A percentile compares a stretch with the other conserved stretches of the same genome.
Evolutionary conservation across 2,113 vertebrate genomes (phyloP).

Genomic region (Sialia sialis): DNA sequence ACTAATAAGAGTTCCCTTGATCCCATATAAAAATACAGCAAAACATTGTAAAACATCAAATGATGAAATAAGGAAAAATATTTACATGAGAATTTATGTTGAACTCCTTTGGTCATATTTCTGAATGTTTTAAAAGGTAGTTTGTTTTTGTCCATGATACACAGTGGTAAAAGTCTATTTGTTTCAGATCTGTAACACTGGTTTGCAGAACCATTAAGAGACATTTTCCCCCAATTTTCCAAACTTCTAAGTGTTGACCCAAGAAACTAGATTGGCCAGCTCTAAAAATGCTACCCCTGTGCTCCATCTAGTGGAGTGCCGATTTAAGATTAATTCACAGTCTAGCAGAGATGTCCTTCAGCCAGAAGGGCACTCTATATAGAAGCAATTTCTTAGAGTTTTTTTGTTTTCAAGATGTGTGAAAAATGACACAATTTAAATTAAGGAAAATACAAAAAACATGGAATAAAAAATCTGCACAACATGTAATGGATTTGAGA

Average conservation of each 20-base stretch:
- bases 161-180: not conserved
- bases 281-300: slow-evolving; percentile 67
- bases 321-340: slow-evolving; percentile 16
- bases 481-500: not conserved
- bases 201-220: not conserved
- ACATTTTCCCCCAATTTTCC: not conserved
- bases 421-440: not conserved
- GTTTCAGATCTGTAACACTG: not conserved
- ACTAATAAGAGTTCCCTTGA: not conserved
- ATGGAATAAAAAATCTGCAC: not conserved
- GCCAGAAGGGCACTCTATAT: not conserved
- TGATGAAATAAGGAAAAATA: not conserved
- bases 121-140: not conserved
- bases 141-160: not conserved
- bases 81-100: not conserved
- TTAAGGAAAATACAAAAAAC: not conserved
- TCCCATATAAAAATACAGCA: not conserved
- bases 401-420: not conserved
- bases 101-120: not conserved
- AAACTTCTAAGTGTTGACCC: not conserved
- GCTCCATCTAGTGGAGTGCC: slow-evolving; percentile 78
- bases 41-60: not conserved
- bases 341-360: not conserved
- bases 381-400: not conserved
- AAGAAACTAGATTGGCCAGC: not conserved